These are phyloP conservation scores for Chloroceryle inda DNA, from an alignment of 2,797 vertebrate genomes.

Conservation along the genomic window DNA sequence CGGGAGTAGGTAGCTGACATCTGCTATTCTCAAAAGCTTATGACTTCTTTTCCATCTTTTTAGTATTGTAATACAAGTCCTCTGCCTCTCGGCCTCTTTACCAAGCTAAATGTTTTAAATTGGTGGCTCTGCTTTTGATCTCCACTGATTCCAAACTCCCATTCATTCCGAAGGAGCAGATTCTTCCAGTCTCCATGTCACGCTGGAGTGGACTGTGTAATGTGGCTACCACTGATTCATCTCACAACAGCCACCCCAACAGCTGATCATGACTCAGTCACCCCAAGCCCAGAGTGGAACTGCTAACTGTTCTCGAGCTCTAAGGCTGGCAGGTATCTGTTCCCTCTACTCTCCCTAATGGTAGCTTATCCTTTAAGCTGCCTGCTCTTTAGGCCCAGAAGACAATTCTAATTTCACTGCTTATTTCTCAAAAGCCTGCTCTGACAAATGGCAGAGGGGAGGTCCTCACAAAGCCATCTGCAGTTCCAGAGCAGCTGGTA, in stretches of 20 bases:
- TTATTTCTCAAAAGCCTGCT: not conserved
- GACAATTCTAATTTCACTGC: not conserved
- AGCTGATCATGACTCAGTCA: not conserved
- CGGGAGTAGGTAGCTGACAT: not conserved
- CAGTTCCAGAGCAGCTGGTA: not conserved
- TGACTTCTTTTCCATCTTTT: not conserved
- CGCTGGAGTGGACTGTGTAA: not conserved
- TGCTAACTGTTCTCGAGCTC: not conserved
- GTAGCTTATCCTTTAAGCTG: not conserved
- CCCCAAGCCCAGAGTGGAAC: not conserved
- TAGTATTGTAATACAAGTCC: not conserved
- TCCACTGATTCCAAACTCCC: fast-evolving
- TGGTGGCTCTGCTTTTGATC: not conserved
- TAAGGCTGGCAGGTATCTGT: not conserved
- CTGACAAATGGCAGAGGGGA: not conserved
- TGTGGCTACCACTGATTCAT: not conserved
- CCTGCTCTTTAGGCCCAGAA: not conserved
- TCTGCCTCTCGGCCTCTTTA: not conserved
- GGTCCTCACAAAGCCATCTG: not conserved
- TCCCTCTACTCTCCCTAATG: not conserved
- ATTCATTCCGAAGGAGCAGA: not conserved
- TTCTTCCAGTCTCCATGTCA: not conserved
- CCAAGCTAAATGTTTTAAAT: not conserved
- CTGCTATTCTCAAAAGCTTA: not conserved
- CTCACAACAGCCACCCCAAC: not conserved